These are phyloP conservation scores for Leucopsar rothschildi DNA, from an alignment of 2,113 vertebrate genomes.

Conservation along the genomic window DNA sequence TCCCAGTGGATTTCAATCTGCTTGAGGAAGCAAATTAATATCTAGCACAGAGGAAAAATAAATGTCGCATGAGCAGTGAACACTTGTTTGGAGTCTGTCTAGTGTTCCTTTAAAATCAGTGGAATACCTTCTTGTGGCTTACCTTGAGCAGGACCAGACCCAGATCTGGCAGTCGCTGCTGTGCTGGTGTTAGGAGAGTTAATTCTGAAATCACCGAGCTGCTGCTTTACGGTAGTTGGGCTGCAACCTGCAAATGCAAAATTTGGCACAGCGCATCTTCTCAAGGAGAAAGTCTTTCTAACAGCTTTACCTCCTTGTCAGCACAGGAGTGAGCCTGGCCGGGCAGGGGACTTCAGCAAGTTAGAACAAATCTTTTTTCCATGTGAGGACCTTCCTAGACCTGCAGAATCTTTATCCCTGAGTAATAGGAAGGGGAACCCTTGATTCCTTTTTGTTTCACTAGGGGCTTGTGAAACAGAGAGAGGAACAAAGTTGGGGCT, in stretches of 20 bases:
- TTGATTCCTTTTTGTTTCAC: background rate
- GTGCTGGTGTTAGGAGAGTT: background rate
- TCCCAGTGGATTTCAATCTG: background rate
- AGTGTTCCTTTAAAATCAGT: background rate
- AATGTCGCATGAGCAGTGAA: background rate
- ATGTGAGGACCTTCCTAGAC: background rate
- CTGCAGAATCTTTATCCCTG: background rate
- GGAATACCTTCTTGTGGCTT: background rate
- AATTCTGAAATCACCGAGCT: background rate
- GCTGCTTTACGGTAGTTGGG: background rate
- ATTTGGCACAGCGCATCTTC: background rate
- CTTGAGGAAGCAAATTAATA: background rate
- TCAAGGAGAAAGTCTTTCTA: background rate
- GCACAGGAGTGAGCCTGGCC: background rate
- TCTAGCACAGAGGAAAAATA: background rate
- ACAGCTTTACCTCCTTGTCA: background rate
- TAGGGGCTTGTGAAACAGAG: background rate
- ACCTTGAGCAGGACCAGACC: background rate
- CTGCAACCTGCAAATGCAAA: background rate
- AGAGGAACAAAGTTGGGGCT: background rate
- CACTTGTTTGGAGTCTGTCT: background rate
- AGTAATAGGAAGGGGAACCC: background rate
- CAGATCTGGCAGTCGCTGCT: rapidly evolving
- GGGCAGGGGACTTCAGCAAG: background rate
- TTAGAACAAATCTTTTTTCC: background rate